Percentiles rank a stretch among this genome's conserved stretches.
These are phyloP conservation scores for Gopherus evgoodei DNA, from an alignment of 2,113 vertebrate genomes.

Conservation along the genomic window DNA sequence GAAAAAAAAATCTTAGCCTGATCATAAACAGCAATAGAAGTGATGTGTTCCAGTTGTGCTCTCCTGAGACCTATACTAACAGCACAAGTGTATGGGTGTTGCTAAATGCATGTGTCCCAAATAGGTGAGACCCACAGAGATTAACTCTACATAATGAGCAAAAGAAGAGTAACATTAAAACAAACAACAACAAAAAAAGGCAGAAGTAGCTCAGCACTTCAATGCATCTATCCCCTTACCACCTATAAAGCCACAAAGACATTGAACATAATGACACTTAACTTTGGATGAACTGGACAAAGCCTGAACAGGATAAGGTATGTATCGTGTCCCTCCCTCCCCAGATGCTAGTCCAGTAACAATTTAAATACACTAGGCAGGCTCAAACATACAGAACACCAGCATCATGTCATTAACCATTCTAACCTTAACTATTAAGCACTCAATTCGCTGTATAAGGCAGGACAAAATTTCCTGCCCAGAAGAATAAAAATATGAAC, in stretches of 20 bases:
- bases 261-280: conserved; percentile 46
- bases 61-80: conserved; percentile 43
- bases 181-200: not conserved
- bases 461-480: not conserved
- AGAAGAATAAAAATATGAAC: not conserved
- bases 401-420: not conserved
- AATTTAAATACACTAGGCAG: conserved; percentile 26
- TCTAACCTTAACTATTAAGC: not conserved
- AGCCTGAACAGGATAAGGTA: conserved; percentile 41
- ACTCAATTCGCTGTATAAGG: not conserved
- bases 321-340: not conserved
- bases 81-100: conserved; percentile 20
- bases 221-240: conserved; percentile 57
- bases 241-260: conserved; percentile 61
- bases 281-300: conserved; percentile 70
- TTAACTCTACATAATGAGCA: conserved; percentile 34
- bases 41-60: conserved; percentile 46
- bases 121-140: conserved; percentile 38
- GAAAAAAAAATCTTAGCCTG: conserved; percentile 23
- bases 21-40: conserved; percentile 51
- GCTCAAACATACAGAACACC: not conserved
- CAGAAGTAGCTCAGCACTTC: conserved; percentile 41
- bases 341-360: conserved; percentile 10
- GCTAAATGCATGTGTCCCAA: conserved; percentile 47
- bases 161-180: conserved; percentile 15